Percentiles rank a stretch among this genome's conserved stretches.
phyloP scores from a whole-genome alignment of 2,113 vertebrate species.

The Zosterops borbonicus region DNA sequence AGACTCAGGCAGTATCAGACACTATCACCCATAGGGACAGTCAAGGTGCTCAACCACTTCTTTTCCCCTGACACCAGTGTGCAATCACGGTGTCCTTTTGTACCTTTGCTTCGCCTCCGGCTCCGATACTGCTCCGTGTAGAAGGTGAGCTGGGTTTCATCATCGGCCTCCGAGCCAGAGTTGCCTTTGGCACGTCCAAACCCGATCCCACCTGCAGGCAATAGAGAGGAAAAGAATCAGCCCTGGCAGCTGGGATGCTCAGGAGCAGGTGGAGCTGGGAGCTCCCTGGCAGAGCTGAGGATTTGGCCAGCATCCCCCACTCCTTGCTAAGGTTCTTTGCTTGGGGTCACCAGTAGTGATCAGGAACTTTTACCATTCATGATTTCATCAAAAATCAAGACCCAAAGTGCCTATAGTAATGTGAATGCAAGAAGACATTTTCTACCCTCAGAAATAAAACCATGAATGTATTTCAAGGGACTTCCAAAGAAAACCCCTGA shows the following conservation, averaged over 20 bases:
- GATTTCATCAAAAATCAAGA: background rate
- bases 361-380: background rate
- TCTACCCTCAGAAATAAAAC: background rate
- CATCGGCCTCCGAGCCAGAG: conserved; percentile 89
- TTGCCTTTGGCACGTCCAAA: conserved; percentile 87
- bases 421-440: background rate
- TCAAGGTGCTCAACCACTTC: background rate
- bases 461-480: background rate
- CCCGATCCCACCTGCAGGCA: conserved; percentile 76
- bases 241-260: background rate
- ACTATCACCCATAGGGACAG: background rate
- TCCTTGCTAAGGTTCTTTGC: background rate
- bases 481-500: background rate
- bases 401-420: accelerated
- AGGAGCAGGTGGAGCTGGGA: background rate
- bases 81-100: accelerated
- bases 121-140: conserved; percentile 93
- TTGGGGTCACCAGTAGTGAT: background rate
- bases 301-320: accelerated
- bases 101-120: conserved; percentile 90
- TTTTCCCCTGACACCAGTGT: accelerated
- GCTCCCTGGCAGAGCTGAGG: background rate
- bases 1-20: accelerated
- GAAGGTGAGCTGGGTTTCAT: conserved; percentile 92
- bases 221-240: background rate